Evolutionary conservation across 2,113 vertebrate species (phyloP), one percentile per base, ranked within the genome.

Genomic region (Ochotona princeps): DNA sequence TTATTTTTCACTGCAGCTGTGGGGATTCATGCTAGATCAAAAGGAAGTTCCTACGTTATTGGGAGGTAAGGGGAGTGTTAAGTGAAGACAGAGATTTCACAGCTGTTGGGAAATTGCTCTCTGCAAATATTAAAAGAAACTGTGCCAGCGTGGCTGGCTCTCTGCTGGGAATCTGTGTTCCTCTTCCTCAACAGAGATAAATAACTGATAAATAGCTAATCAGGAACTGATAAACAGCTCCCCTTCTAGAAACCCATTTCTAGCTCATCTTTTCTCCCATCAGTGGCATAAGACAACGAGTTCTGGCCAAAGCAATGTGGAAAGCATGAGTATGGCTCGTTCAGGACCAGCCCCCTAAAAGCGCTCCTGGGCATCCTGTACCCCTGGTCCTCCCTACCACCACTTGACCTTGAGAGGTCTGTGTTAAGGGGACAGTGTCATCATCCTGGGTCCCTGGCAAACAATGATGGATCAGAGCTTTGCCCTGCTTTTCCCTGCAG

Each of bases 61-160:
- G 5, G 44, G 26, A 57, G 54, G 15, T 57, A 49, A 14, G 25
- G 4, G 49, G 69, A 8, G 35, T 72, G 26, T 20, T 83, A 47
- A 63, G 9, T 38, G 65, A 54, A 86, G 30, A 54, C n/a, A 38
- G 28, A 28, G 30, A 69, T 81, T 49, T 74, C 61, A 35, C 47
- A 75, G 74, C 54, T 66, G 5, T 69, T 26, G 2, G 28, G 28
- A 93, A 96, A 72, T 44, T 72, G 28, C 74, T 89, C 83, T 76
- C 54, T 85, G 44, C 83, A 89, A 75, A 57, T 44, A 79, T 35
- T 73, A 28, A 67, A 60, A 20, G 83, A 35, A 0, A 17, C 11
- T 12, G 8, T 65, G 83, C 28, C 65, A 69, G 25, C 2, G 35
- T 67, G 49, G 13, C 73, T 81, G 54, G 35, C 49, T 72, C 15